Conservation (phyloP, 2,113 vertebrate genomes). For the Proteles cristata region DNA sequence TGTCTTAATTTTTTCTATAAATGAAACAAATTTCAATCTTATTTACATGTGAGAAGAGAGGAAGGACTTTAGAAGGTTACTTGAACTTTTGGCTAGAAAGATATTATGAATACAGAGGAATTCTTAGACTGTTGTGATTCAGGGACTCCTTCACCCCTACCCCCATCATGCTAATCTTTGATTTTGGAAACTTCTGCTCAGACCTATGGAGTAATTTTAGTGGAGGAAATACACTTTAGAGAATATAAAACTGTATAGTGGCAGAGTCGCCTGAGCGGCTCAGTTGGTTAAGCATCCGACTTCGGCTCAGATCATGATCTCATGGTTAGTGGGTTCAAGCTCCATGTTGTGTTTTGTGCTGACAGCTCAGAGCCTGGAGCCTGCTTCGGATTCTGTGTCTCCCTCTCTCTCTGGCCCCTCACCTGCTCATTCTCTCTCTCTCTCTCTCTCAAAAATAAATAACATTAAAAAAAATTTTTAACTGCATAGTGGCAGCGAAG, state of each 20-base stretch:
- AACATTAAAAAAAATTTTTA: no score
- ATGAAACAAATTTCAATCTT: slow-evolving; percentile 22
- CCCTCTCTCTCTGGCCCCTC: no score
- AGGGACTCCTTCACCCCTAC: not conserved
- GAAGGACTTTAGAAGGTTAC: slow-evolving; percentile 21
- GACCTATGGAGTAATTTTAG: slow-evolving; percentile 7
- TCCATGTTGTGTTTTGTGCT: no score
- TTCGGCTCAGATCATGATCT: no score
- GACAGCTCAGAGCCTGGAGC: no score
- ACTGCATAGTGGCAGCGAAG: not conserved
- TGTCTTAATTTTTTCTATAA: slow-evolving; percentile 37
- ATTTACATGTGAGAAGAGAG: slow-evolving; percentile 30
- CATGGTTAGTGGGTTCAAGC: no score
- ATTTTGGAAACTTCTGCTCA: slow-evolving; percentile 23
- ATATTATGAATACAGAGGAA: not conserved
- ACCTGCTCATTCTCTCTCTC: no score
- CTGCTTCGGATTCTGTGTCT: no score
- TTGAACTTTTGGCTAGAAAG: slow-evolving; percentile 34
- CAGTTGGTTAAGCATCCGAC: no score
- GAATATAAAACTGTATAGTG: not conserved
- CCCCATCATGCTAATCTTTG: not conserved
- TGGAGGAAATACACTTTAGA: slow-evolving; percentile 2
- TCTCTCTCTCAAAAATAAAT: no score
- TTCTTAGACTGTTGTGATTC: not conserved
- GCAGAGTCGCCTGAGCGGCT: no score